These are phyloP conservation scores for Tetanocera ferruginea DNA, from an alignment of 2,888 invertebrate species.

Conservation along the genomic window DNA sequence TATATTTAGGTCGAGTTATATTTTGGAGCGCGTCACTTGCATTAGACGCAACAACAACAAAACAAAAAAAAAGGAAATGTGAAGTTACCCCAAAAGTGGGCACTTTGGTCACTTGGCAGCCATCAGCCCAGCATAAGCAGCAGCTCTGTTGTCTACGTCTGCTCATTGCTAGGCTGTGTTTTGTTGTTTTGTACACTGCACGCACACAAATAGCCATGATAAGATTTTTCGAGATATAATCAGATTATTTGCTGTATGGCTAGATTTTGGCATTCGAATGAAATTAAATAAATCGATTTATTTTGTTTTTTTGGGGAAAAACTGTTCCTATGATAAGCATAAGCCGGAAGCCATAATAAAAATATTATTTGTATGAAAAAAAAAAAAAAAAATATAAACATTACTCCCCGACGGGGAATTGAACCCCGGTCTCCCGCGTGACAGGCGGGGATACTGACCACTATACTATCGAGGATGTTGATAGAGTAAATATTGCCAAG, in stretches of 20 bases:
- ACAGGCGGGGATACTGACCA: conserved; percentile 63
- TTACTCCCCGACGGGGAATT: conserved; percentile 67
- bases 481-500: neutral
- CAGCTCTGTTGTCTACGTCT: neutral
- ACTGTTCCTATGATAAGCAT: neutral
- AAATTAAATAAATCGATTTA: conserved; percentile 29
- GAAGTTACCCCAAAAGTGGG: neutral
- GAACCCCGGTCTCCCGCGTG: conserved; percentile 68
- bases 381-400: neutral
- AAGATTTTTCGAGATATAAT: neutral
- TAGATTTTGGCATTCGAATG: neutral
- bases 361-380: neutral
- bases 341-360: neutral
- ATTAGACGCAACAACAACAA: neutral
- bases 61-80: neutral
- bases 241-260: conserved; percentile 21
- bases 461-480: conserved; percentile 52
- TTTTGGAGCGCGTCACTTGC: neutral
- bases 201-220: neutral
- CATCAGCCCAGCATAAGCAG: neutral
- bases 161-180: neutral
- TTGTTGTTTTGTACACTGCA: neutral
- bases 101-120: neutral
- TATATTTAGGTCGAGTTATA: neutral
- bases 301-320: neutral